These are phyloP conservation scores for Drosophila conformis DNA, from an alignment of 2,888 invertebrate genomes.

Conservation along the genomic window DNA sequence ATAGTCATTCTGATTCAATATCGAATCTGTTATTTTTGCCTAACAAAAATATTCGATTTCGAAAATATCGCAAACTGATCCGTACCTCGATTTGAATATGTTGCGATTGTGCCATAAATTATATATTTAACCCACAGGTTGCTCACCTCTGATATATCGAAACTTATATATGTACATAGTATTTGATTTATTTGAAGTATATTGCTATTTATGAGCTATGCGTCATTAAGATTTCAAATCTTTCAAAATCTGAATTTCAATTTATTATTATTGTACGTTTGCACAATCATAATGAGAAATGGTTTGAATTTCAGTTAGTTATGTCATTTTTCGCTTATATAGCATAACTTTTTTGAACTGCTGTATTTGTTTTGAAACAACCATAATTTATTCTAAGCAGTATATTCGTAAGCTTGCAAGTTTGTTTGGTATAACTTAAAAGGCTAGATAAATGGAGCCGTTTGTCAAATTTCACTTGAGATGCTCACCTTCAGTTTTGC, in stretches of 20 bases:
- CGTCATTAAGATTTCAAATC: background rate
- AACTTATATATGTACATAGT: background rate
- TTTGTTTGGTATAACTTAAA: background rate
- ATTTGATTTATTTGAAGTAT: background rate
- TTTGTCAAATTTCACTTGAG: conserved; percentile 2
- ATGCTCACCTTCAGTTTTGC: conserved; percentile 5
- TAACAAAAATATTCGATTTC: background rate
- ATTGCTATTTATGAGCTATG: background rate
- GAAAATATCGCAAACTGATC: background rate
- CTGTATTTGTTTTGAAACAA: background rate
- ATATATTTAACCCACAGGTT: background rate
- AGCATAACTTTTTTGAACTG: background rate
- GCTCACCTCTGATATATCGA: background rate
- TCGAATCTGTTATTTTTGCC: background rate
- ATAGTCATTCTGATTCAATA: background rate
- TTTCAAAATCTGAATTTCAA: background rate
- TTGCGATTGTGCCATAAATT: background rate
- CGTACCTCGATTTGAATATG: background rate
- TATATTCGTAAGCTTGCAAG: background rate
- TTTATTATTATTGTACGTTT: background rate
- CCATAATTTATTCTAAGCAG: too few relatives aligned
- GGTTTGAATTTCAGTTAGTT: background rate
- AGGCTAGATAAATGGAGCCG: background rate
- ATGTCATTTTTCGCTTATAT: background rate
- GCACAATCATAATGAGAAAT: background rate